Evolutionary conservation across 1,140 invertebrate species (phyloP).

Genomic region (roundworm (Caenorhabditis elegans)): DNA sequence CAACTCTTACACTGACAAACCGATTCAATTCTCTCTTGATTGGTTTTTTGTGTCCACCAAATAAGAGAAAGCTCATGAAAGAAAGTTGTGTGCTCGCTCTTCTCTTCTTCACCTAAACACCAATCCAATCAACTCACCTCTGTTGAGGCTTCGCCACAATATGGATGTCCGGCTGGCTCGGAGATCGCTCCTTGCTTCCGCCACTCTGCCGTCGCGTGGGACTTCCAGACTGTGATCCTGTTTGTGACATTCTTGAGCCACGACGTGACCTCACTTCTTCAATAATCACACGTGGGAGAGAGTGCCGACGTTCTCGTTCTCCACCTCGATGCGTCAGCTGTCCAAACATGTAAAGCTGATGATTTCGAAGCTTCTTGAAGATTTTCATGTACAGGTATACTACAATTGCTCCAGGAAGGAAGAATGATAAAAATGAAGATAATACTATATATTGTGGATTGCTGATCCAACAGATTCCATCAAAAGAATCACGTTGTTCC

Average conservation of each 20-base stretch:
- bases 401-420: constrained; percentile 46
- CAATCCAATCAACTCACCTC: constrained; percentile 38
- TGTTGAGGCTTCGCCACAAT: constrained; percentile 38
- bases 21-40: constrained; percentile 27
- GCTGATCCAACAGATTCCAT: constrained; percentile 44
- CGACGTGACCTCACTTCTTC: constrained; percentile 46
- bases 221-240: constrained; percentile 42
- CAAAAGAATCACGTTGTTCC: constrained; percentile 7
- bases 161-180: constrained; percentile 49
- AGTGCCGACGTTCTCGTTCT: constrained; percentile 25
- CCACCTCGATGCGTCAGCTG: constrained; percentile 8
- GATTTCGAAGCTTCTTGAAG: constrained; percentile 44
- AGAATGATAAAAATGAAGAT: constrained; percentile 49
- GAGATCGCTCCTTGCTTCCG: constrained; percentile 44
- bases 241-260: constrained; percentile 44
- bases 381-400: constrained; percentile 50
- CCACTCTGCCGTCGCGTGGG: constrained; percentile 34
- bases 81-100: not conserved
- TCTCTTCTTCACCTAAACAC: not conserved
- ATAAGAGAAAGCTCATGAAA: constrained; percentile 9
- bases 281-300: constrained; percentile 46
- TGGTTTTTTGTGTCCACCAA: constrained; percentile 24
- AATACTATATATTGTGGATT: constrained; percentile 49
- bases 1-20: not conserved
- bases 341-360: constrained; percentile 51